Base-by-base conservation (phyloP, 2,888 invertebrate genomes). In the Alviniconcha strummeri region DNA sequence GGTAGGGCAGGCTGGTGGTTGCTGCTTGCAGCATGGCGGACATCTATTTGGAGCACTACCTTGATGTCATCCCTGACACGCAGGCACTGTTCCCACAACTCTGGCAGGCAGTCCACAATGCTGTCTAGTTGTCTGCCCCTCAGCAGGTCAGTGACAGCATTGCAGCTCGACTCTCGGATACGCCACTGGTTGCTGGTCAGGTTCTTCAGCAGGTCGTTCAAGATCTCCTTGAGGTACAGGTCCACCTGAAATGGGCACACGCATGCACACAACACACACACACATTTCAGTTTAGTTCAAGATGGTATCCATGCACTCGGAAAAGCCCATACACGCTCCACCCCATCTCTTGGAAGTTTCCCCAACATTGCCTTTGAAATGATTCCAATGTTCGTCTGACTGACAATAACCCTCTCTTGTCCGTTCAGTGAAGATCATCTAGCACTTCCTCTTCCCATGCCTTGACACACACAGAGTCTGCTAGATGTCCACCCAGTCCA, bases 51-150 rank as follows among this genome's bases (percentile, higher is more conserved):
- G 3, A 36, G 36, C 36, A 36, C 36, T 36, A 98, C 98, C 93
- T 98, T 98, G 89, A 98, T 97, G 93, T 98, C 98, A 92, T 98
- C 98, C 96, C 98, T 97, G 0, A 98, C 98, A 52, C 98, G 95
- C 93, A 98, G 97, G 86, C 98, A 94, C 91, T 96, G 96, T 64
- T 95, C 95, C 97, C 98, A 98, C 76, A 97, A 94, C 85, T 96
- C 95, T 0, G 95, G 95, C 71, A 95, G 92, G 86, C 92, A 90
- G 55, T 93, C 92, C 55, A 94, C 91, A 84, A 94, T 91, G 80
- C 91, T 91, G 86, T 93, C 93, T 54, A 94, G 87, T 55, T 91
- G 92, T 78, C 94, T 91, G 4, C 96, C 96, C 94, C 96, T 95
- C 81, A 98, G 94, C 75, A 98, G 95, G 94, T 98, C 98, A 64